phyloP scores from a whole-genome alignment of 92 coral and sea anemone species.

The Actinostola sp. region DNA sequence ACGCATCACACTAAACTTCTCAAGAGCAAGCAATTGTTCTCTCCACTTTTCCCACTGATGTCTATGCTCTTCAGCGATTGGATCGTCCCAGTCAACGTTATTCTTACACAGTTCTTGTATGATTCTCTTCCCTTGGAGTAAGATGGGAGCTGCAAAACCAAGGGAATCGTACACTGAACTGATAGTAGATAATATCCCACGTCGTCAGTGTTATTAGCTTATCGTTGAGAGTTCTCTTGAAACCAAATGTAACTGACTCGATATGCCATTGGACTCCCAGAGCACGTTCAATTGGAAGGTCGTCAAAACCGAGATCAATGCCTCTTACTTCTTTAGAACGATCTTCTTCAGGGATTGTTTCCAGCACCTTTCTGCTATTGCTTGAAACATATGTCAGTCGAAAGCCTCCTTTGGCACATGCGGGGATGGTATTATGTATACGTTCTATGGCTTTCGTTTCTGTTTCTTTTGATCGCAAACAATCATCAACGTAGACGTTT shows the following conservation, averaged over 20 bases:
- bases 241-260: background rate
- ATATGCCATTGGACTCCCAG: background rate
- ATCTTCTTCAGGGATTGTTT: background rate
- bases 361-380: background rate
- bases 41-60: constrained; percentile 17
- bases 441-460: background rate
- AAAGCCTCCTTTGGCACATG: background rate
- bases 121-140: constrained; percentile 23
- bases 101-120: constrained; percentile 25
- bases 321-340: background rate
- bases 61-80: constrained; percentile 2
- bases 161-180: too few relatives aligned
- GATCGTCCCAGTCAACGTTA: constrained; percentile 33
- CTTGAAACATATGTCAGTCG: background rate
- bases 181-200: background rate
- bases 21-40: background rate
- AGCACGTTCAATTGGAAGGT: background rate
- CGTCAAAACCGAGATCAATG: background rate
- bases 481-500: background rate
- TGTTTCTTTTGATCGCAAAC: background rate
- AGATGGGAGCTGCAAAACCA: constrained; percentile 27
- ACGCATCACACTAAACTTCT: background rate
- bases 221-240: background rate
- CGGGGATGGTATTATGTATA: background rate
- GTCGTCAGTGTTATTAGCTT: background rate